Percentiles rank a stretch among this genome's conserved stretches.
Evolutionary conservation across 1,140 invertebrate genomes (phyloP).

Genomic region (Leptopilina boulardi): DNA sequence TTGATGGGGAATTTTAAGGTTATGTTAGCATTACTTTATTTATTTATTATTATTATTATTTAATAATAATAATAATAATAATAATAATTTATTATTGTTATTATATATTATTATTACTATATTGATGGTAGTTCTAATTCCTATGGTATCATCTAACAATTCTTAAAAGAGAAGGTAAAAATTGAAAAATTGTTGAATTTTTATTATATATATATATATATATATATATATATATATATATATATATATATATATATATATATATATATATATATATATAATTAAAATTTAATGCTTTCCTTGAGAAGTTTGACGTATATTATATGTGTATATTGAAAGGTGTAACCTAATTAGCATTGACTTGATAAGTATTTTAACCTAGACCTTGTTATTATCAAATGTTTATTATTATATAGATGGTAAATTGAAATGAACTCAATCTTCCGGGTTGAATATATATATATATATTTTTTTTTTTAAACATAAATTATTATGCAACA

Average conservation of each 20-base stretch:
- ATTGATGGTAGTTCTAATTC: no score
- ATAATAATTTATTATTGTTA: no score
- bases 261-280: not conserved
- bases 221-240: not conserved
- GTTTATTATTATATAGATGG: no score
- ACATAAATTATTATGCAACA: not conserved
- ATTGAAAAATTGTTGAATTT: no score
- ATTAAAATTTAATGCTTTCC: not conserved
- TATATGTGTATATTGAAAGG: not conserved
- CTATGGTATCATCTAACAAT: no score
- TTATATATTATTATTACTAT: no score
- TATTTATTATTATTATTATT: no score
- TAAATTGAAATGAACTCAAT: not conserved
- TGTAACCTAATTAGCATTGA: not conserved
- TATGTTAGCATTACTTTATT: no score
- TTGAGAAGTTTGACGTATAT: not conserved
- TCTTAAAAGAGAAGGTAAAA: no score
- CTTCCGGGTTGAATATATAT: not conserved
- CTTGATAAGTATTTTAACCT: not conserved
- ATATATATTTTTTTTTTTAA: no score
- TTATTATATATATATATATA: not conserved
- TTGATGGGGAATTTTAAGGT: no score
- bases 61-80: no score
- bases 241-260: not conserved
- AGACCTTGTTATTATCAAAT: conserved; percentile 1